A percentile compares a stretch with the other conserved stretches of the same genome.
Conservation (phyloP, 1,140 invertebrate genomes). For the Asobara japonica region DNA sequence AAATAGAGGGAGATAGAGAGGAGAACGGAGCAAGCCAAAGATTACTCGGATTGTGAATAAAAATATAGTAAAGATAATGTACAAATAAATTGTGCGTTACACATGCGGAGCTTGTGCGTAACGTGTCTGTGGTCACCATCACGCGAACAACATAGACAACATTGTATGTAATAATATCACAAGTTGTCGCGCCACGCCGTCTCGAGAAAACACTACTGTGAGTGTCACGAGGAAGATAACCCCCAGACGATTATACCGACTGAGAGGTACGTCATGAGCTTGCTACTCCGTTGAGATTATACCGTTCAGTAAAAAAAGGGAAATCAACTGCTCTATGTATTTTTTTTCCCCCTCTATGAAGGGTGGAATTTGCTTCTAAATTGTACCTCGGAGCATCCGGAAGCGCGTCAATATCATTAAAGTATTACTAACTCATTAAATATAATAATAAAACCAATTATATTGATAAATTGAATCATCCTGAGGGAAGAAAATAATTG, state of each 20-base stretch:
- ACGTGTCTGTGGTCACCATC: neutral
- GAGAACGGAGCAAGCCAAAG: neutral
- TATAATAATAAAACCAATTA: constrained; percentile 8
- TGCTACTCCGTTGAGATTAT: neutral
- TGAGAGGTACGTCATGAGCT: constrained; percentile 6
- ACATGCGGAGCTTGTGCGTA: constrained; percentile 23
- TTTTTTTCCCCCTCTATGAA: neutral
- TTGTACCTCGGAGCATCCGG: constrained; percentile 38
- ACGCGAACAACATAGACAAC: neutral
- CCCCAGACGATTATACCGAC: constrained; percentile 10
- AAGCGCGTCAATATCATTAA: constrained; percentile 64
- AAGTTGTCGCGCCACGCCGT: constrained; percentile 11
- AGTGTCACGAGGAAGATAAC: constrained; percentile 13
- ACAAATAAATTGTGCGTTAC: constrained; percentile 16
- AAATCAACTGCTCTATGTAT: neutral
- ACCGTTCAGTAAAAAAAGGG: neutral
- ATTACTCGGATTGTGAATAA: neutral
- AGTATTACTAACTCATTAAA: constrained; percentile 20
- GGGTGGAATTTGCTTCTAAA: neutral
- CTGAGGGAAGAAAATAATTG: neutral
- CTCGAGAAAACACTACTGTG: constrained; percentile 1
- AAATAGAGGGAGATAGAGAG: neutral
- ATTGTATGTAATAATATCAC: constrained; percentile 2
- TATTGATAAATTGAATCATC: neutral
- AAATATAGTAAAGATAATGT: neutral